Evolutionary conservation across 2,797 vertebrate genomes (phyloP), one percentile per base, ranked within the genome.

Genomic region (Xiphorhynchus erythropygius): DNA sequence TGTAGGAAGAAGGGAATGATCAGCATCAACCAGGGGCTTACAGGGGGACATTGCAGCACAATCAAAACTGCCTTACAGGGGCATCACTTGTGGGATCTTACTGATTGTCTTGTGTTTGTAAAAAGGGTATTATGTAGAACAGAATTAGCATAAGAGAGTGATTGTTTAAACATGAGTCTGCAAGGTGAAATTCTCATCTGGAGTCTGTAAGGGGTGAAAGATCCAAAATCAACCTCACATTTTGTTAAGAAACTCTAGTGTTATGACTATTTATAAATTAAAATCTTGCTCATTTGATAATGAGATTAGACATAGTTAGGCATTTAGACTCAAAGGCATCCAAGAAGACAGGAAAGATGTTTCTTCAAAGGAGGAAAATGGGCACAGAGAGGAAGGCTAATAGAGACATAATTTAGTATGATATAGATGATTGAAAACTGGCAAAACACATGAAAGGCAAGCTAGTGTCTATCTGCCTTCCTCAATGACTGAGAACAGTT

Each of bases 131-230:
- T 63, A 41, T 55, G 71, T n/a, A 52, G 63, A 92, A 41, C 73
- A n/a, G 12, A 13, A 32, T 70, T 56, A 62, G 33, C 7, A 32
- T 18, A 32, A n/a, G 57, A 53, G 16, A 84, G 27, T 53, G 42
- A 84, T 67, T 64, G 18, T 28, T 95, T 77, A 67, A 71, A 88
- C 59, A 28, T 1, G n/a, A 84, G 75, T 59, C 67, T 90, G 56
- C 18, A 18, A 96, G 95, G 87, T 78, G 24, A 93, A 95, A 78
- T 89, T 42, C 33, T 80, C 70, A 86, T 4, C 27, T 93, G 23
- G 16, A 5, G 1, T 52, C 19, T 25, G 24, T 19, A 46, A 24
- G 28, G 56, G n/a, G 11, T 57, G 57, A 52, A 70, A 37, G 41
- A 79, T 82, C 52, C n/a, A 83, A 74, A 64, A 42, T 78, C 47